Conservation (phyloP, 2,113 vertebrate species). For the Phylloscopus whistleri region DNA sequence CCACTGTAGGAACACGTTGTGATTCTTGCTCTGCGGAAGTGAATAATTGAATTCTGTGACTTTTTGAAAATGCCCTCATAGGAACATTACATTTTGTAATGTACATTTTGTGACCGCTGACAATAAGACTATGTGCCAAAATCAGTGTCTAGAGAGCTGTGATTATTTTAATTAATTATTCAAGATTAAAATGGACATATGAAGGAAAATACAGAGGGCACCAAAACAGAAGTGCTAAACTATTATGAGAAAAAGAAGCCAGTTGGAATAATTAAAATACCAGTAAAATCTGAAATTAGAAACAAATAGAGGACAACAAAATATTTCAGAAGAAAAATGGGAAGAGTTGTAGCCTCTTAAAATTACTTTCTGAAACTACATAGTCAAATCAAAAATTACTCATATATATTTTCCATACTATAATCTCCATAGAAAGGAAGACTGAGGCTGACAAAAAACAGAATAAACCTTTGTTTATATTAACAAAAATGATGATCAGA, state of each 20-base stretch:
- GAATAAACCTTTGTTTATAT: neutral
- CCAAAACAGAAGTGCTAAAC: neutral
- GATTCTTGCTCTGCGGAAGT: constrained; percentile 20
- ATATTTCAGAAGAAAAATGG: neutral
- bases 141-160: neutral
- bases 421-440: neutral
- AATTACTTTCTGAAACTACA: neutral
- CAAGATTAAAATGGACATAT: constrained; percentile 13
- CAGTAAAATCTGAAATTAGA: neutral
- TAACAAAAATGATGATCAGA: neutral
- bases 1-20: neutral
- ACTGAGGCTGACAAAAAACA: neutral
- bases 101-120: neutral
- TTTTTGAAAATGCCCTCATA: constrained; percentile 1
- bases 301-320: neutral
- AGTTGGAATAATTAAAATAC: neutral
- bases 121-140: neutral
- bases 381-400: neutral
- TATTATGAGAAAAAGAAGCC: neutral
- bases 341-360: neutral
- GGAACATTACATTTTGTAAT: neutral
- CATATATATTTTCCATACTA: neutral
- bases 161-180: constrained; percentile 29
- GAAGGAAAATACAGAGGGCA: constrained; percentile 1
- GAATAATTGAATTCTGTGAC: constrained; percentile 31